phyloP scores from a whole-genome alignment of 1,140 invertebrate genomes.

The Zaprionus ghesquierei region DNA sequence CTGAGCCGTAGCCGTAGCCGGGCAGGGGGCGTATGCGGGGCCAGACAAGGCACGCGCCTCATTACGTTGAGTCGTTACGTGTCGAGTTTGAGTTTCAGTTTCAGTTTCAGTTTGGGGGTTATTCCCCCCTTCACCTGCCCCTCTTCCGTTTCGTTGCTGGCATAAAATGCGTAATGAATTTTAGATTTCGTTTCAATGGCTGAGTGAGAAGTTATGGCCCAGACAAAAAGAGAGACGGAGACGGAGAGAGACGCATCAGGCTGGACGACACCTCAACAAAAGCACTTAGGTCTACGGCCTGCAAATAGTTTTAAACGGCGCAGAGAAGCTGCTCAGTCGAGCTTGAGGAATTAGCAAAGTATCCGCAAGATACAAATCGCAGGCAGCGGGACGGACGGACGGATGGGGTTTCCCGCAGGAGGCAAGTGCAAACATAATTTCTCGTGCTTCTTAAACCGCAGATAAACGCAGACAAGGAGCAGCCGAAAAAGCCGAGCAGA shows the following conservation, averaged over 20 bases:
- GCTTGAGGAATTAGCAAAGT: not conserved
- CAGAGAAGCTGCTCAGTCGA: too few species aligned
- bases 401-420: not conserved
- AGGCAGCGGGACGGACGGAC: not conserved
- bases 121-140: not conserved
- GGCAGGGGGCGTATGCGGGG: not conserved
- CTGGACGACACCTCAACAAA: constrained; percentile 20
- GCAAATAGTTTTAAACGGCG: constrained; percentile 59
- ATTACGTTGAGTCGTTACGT: constrained; percentile 63
- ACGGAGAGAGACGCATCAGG: constrained; percentile 15
- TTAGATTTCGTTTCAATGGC: constrained; percentile 71
- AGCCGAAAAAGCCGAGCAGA: constrained; percentile 8
- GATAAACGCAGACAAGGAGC: constrained; percentile 68
- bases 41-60: constrained; percentile 64
- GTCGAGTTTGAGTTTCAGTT: constrained; percentile 37
- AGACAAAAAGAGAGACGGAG: not conserved
- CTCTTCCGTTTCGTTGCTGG: not conserved
- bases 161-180: constrained; percentile 77
- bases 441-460: constrained; percentile 65
- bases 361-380: not conserved
- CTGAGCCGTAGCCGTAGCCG: constrained; percentile 7
- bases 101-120: not conserved
- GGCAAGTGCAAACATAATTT: constrained; percentile 69
- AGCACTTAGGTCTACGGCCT: constrained; percentile 48
- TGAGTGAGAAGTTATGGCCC: constrained; percentile 52